Conservation (phyloP, 2,888 invertebrate genomes). For the Clistopyga incitator region DNA sequence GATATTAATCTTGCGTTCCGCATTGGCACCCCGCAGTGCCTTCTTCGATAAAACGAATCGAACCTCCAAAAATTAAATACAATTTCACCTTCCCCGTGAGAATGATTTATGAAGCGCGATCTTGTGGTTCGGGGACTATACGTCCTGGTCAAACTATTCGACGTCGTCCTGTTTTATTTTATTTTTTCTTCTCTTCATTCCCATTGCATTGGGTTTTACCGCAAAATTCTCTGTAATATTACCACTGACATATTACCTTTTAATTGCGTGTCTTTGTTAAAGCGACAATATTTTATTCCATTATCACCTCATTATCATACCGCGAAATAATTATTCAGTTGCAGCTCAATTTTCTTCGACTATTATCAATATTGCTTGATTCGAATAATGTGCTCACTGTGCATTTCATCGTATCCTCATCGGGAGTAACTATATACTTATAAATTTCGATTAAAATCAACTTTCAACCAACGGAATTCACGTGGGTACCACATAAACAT, state of each 20-base stretch:
- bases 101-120: slow-evolving; percentile 69
- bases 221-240: neutral
- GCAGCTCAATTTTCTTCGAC: neutral
- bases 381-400: too few relatives aligned
- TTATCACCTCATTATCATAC: neutral
- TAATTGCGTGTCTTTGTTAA: neutral
- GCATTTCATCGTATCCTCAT: too few relatives aligned
- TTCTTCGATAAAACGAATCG: slow-evolving; percentile 72
- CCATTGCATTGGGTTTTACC: slow-evolving; percentile 27
- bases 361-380: too few relatives aligned
- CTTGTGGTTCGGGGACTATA: slow-evolving; percentile 55
- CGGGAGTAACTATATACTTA: too few relatives aligned
- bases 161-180: slow-evolving; percentile 28
- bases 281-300: neutral
- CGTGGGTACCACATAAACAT: too few relatives aligned
- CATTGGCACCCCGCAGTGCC: slow-evolving; percentile 68
- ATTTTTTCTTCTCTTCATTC: slow-evolving; percentile 34
- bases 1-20: slow-evolving; percentile 72
- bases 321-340: neutral
- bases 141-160: slow-evolving; percentile 53
- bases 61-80: slow-evolving; percentile 73
- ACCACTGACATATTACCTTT: neutral
- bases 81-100: slow-evolving; percentile 69
- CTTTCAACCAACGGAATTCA: too few relatives aligned
- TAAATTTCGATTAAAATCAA: too few relatives aligned